A percentile compares a stretch with the other conserved stretches of the same genome.
phyloP scores from a whole-genome alignment of 2,113 vertebrate species.

The Oenanthe melanoleuca region DNA sequence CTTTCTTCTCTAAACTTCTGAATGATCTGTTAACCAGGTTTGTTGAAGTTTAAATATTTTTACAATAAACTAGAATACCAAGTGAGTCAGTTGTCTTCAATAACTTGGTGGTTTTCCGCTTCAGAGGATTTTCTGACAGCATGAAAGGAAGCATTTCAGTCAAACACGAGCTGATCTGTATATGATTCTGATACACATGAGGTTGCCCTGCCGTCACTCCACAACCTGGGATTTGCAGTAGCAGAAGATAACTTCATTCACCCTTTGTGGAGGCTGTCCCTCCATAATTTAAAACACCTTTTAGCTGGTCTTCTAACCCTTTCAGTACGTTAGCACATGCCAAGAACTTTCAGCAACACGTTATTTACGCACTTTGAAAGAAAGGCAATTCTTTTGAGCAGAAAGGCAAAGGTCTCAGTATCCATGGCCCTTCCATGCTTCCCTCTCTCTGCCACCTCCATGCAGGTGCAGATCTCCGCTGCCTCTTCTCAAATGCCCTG shows the following conservation, averaged over 20 bases:
- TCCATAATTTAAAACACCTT: background rate
- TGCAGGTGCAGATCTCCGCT: background rate
- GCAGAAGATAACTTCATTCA: background rate
- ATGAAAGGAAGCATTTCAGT: background rate
- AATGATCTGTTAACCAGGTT: background rate
- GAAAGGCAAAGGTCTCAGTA: background rate
- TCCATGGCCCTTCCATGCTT: background rate
- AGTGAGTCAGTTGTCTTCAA: background rate
- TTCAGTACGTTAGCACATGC: background rate
- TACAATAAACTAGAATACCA: background rate
- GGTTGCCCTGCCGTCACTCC: background rate
- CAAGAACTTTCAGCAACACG: background rate
- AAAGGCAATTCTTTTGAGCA: background rate
- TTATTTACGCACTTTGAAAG: background rate
- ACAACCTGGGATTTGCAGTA: background rate
- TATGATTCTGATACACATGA: rapidly evolving
- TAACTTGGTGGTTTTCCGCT: background rate
- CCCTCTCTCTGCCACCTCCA: background rate
- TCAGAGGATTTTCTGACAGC: slow-evolving; percentile 7
- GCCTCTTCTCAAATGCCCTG: background rate
- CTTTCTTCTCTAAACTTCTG: background rate
- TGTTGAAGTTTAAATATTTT: background rate
- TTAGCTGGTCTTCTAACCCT: background rate
- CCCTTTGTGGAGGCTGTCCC: background rate
- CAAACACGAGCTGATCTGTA: background rate